A percentile compares a stretch with the other conserved stretches of the same genome.
phyloP scores from a whole-genome alignment of 1,140 invertebrate species.

The Aporrectodea caliginosa region DNA sequence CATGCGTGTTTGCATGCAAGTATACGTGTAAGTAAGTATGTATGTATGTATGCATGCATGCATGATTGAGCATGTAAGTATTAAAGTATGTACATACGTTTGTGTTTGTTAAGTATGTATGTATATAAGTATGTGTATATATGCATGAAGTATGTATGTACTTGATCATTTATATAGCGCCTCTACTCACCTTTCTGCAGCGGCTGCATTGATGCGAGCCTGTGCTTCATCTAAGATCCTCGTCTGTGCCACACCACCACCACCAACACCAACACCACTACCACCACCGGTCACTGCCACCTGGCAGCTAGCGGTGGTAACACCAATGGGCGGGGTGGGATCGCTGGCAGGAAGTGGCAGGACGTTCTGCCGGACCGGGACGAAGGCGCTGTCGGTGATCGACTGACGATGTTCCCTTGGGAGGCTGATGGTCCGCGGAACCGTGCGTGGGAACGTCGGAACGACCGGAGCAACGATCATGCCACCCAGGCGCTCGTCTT shows the following conservation, averaged over 20 bases:
- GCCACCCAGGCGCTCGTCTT: background rate
- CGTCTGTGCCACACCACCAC: no score
- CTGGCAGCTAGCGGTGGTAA: background rate
- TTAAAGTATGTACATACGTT: no score
- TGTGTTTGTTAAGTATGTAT: no score
- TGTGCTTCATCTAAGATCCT: background rate
- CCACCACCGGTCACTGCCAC: no score
- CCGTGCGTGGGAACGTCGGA: constrained; percentile 76
- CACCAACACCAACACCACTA: no score
- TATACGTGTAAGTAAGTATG: no score
- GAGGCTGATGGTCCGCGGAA: constrained; percentile 37
- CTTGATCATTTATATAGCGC: no score
- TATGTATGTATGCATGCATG: no score
- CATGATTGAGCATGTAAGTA: no score
- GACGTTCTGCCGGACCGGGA: background rate
- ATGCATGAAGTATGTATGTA: no score
- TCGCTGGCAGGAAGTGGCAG: background rate
- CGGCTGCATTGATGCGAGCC: background rate
- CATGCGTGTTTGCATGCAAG: no score
- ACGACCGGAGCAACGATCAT: background rate
- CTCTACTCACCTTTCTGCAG: background rate
- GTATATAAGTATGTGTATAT: no score
- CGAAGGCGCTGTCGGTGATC: constrained; percentile 59
- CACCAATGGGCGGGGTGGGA: background rate
- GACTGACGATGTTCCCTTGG: constrained; percentile 69